Evolutionary conservation across 2,888 invertebrate species (phyloP).

Genomic region (Heteropelma amictum): DNA sequence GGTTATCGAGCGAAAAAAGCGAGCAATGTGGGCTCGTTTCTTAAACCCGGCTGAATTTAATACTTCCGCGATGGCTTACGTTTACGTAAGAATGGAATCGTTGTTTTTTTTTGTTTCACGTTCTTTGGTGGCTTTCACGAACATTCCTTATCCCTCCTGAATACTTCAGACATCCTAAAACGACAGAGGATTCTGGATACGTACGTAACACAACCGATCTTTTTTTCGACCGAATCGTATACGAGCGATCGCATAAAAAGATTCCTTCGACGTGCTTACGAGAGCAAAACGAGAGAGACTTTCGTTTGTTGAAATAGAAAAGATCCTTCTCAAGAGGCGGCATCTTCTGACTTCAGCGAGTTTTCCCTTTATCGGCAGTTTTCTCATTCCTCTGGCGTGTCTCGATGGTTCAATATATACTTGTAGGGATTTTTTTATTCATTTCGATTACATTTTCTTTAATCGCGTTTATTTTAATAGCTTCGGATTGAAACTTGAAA

Average conservation of each 20-base stretch:
- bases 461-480: too few relatives aligned
- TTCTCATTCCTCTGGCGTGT: constrained; percentile 14
- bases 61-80: background rate
- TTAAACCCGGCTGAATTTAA: background rate
- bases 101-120: background rate
- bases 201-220: too few relatives aligned
- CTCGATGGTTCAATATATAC: too few relatives aligned
- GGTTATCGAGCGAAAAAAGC: too few relatives aligned
- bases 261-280: constrained; percentile 23
- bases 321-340: constrained; percentile 5
- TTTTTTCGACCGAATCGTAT: too few relatives aligned
- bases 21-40: too few relatives aligned
- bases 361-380: constrained; percentile 12
- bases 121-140: background rate
- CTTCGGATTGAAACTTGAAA: too few relatives aligned
- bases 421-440: too few relatives aligned
- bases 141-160: constrained; percentile 9
- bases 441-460: too few relatives aligned
- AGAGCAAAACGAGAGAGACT: constrained; percentile 22
- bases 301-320: constrained; percentile 21
- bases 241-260: constrained; percentile 35
- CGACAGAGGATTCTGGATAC: constrained; percentile 13
- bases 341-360: constrained; percentile 1
- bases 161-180: constrained; percentile 6
- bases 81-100: background rate